Conservation (phyloP, 2,113 vertebrate species). For the Anas platyrhynchos region DNA sequence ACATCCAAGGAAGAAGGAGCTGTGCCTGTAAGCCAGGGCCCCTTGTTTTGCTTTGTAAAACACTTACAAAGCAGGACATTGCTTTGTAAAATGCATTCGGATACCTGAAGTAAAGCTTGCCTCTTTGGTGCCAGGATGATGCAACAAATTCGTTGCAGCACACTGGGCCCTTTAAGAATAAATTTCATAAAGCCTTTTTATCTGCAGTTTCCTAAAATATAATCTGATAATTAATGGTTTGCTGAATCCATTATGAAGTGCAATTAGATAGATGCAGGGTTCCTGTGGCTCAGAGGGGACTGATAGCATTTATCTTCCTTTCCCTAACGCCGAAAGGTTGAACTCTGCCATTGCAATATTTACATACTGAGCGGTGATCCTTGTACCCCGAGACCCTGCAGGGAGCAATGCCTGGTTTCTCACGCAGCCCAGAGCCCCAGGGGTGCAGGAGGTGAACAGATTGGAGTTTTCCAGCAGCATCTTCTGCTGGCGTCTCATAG, state of each 20-base stretch:
- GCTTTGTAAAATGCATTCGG: not conserved
- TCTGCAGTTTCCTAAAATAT: constrained; percentile 60
- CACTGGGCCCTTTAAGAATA: constrained; percentile 5
- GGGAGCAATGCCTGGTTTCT: not conserved
- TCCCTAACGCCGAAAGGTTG: constrained; percentile 24
- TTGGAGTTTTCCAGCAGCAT: not conserved
- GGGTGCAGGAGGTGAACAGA: not conserved
- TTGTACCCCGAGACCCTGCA: rapidly evolving
- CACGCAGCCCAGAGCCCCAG: not conserved
- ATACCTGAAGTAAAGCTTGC: not conserved
- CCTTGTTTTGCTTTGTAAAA: not conserved
- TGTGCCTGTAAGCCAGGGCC: not conserved
- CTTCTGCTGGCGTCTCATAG: not conserved
- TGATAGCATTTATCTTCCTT: constrained; percentile 69
- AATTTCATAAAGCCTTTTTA: constrained; percentile 51
- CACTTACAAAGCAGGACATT: too few species aligned
- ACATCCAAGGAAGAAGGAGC: not conserved
- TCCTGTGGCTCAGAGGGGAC: constrained; percentile 54
- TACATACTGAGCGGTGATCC: not conserved
- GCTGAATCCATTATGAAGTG: constrained; percentile 72
- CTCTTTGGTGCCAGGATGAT: not conserved
- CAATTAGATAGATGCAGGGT: constrained; percentile 69
- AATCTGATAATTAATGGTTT: constrained; percentile 77
- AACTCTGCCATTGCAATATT: not conserved
- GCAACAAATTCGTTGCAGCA: not conserved